phyloP scores from a whole-genome alignment of 2,113 vertebrate species.

The Climacteris rufus region DNA sequence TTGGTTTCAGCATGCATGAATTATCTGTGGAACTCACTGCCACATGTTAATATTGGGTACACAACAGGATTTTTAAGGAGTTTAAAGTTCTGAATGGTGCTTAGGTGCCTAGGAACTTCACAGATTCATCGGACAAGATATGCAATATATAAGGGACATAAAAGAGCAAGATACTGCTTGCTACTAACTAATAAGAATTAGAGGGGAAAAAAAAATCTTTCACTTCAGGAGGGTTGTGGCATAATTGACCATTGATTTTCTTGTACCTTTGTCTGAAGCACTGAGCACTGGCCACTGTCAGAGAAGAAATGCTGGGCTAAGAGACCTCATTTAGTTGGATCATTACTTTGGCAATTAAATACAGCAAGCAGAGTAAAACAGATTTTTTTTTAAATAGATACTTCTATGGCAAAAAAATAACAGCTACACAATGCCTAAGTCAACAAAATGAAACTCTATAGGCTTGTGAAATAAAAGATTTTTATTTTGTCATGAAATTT shows the following conservation, averaged over 20 bases:
- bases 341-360: neutral
- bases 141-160: neutral
- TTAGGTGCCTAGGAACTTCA: neutral
- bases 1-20: neutral
- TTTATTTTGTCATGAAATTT: neutral
- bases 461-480: neutral
- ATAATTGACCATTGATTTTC: neutral
- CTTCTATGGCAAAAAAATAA: neutral
- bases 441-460: neutral
- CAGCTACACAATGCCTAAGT: neutral
- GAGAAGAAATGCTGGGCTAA: neutral
- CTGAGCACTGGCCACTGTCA: neutral
- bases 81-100: neutral
- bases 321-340: neutral
- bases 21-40: neutral
- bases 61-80: neutral
- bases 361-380: neutral
- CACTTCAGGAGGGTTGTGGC: neutral
- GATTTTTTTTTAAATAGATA: neutral
- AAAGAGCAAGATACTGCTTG: neutral
- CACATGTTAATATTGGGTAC: neutral
- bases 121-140: neutral
- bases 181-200: neutral
- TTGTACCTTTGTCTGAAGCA: neutral
- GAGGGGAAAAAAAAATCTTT: neutral